phyloP scores from a whole-genome alignment of 2,797 vertebrate genomes.

The Siniperca undulata region DNA sequence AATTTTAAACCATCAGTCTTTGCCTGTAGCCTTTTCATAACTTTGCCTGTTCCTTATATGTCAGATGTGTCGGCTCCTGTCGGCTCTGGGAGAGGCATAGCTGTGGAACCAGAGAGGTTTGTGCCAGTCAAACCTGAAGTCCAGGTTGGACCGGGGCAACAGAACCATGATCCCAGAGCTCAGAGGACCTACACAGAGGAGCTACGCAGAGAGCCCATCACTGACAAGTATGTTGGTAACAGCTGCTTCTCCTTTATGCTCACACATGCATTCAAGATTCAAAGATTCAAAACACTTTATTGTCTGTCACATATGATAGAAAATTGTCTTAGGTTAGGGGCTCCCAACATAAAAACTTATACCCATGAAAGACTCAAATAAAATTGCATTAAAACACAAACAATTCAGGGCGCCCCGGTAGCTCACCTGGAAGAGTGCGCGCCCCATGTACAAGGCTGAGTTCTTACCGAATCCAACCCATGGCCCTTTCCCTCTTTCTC shows the following conservation, averaged over 20 bases:
- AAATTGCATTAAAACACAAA: too few species aligned
- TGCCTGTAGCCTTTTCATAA: not conserved
- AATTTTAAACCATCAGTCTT: not conserved
- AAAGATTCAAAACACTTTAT: too few species aligned
- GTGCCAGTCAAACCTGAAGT: slow-evolving; percentile 65
- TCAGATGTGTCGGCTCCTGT: slow-evolving; percentile 55
- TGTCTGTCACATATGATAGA: too few species aligned
- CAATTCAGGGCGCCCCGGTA: too few species aligned
- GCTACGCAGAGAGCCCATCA: slow-evolving; percentile 79
- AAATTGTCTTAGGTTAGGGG: too few species aligned
- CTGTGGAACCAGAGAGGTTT: slow-evolving; percentile 67
- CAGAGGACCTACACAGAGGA: slow-evolving; percentile 80
- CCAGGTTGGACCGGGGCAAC: slow-evolving; percentile 65
- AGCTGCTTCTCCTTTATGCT: not conserved
- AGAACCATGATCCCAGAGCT: slow-evolving; percentile 70
- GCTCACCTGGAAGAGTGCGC: too few species aligned
- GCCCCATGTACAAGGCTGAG: too few species aligned
- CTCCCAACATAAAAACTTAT: too few species aligned
- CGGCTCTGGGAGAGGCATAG: slow-evolving; percentile 51
- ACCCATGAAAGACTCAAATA: too few species aligned
- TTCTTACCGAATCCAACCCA: too few species aligned
- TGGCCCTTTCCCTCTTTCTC: too few species aligned
- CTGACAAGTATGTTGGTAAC: slow-evolving; percentile 76
- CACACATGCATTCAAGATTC: not conserved
- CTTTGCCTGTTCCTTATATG: not conserved